A percentile compares a stretch with the other conserved stretches of the same genome.
Conservation (phyloP, 2,888 invertebrate genomes). For the Calliphora vomitoria region DNA sequence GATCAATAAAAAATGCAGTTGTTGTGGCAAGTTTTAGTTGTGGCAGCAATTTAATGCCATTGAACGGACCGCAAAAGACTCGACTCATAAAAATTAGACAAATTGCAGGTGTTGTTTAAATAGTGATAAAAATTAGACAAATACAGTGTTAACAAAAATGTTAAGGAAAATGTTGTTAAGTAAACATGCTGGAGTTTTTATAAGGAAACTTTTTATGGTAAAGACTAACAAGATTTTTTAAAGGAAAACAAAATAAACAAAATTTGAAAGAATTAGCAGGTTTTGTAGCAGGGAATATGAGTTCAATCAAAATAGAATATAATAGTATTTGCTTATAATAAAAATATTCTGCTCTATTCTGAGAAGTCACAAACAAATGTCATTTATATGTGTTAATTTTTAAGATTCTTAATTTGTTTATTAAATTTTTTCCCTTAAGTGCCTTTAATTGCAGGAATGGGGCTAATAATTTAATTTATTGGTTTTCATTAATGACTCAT, state of each 20-base stretch:
- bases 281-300: too few species aligned
- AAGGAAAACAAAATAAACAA: not conserved
- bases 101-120: slow-evolving; percentile 73
- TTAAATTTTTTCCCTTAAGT: too few species aligned
- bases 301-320: too few species aligned
- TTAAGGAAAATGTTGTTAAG: slow-evolving; percentile 23
- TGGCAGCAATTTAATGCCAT: slow-evolving; percentile 50
- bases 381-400: too few species aligned
- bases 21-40: slow-evolving; percentile 1
- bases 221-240: not conserved
- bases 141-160: slow-evolving; percentile 70
- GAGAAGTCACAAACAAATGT: too few species aligned
- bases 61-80: slow-evolving; percentile 34
- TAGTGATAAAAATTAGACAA: slow-evolving; percentile 73
- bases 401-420: too few species aligned
- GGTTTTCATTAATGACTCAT: not conserved
- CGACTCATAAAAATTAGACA: slow-evolving; percentile 33
- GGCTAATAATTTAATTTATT: not conserved
- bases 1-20: slow-evolving; percentile 62
- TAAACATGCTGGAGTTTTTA: slow-evolving; percentile 1
- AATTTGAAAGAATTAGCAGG: too few species aligned
- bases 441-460: not conserved
- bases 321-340: too few species aligned
- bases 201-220: not conserved
- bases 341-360: too few species aligned